These are phyloP conservation scores for Megaustenia siamemsis DNA, from an alignment of 2,888 invertebrate species.

Conservation along the genomic window DNA sequence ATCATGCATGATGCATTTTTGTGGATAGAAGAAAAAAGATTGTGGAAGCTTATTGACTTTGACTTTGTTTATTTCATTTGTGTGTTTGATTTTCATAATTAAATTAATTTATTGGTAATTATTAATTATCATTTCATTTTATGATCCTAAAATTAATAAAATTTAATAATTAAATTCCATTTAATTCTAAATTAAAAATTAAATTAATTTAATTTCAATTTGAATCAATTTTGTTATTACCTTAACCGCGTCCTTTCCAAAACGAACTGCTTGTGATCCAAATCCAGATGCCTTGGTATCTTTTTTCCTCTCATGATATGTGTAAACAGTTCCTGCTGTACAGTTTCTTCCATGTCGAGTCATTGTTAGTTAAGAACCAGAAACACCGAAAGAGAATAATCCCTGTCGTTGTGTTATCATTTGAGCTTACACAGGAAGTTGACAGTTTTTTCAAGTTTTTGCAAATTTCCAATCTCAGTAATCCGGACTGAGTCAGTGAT, in stretches of 20 bases:
- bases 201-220: background rate
- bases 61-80: background rate
- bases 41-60: background rate
- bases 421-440: no score
- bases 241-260: slow-evolving; percentile 94
- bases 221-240: slow-evolving; percentile 60
- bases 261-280: slow-evolving; percentile 84
- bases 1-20: no score
- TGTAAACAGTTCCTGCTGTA: slow-evolving; percentile 98
- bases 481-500: no score
- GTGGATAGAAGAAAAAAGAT: no score
- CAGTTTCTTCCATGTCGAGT: slow-evolving; percentile 96
- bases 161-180: background rate
- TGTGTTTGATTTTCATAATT: background rate
- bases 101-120: no score
- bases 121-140: background rate
- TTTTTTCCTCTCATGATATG: slow-evolving; percentile 97
- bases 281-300: slow-evolving; percentile 96
- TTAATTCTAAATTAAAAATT: background rate
- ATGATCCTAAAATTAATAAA: background rate
- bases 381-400: no score
- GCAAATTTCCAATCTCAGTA: no score
- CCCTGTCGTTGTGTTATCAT: no score
- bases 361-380: slow-evolving; percentile 80
- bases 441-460: no score